Conservation (phyloP, 2,797 vertebrate species). For the Sylvia borin region DNA sequence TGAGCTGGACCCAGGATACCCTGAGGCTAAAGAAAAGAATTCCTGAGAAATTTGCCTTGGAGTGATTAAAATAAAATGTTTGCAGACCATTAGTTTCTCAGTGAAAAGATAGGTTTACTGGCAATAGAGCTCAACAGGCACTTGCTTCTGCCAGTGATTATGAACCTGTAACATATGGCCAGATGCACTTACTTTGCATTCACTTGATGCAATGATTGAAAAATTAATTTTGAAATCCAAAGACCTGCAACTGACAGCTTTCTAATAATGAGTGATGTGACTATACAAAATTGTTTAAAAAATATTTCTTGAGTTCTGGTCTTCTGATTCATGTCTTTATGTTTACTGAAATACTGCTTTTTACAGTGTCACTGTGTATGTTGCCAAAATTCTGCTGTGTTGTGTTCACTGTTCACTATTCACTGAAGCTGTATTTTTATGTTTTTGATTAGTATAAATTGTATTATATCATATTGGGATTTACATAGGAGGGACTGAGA, state of each 20-base stretch:
- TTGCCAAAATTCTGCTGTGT: background rate
- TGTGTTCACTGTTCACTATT: background rate
- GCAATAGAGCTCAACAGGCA: background rate
- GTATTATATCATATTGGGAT: background rate
- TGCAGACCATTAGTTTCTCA: background rate
- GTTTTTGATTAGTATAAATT: background rate
- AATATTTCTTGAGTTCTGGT: background rate
- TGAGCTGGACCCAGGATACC: background rate
- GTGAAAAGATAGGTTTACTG: background rate
- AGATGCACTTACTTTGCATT: background rate
- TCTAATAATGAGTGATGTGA: background rate
- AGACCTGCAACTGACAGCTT: background rate
- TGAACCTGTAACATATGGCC: background rate
- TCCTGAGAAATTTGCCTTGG: background rate
- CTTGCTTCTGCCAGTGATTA: background rate
- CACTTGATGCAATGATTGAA: background rate
- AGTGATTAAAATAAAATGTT: background rate
- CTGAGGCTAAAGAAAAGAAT: background rate
- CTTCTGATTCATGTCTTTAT: background rate
- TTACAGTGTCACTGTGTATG: background rate
- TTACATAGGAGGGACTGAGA: background rate
- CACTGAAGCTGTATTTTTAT: background rate
- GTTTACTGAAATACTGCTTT: background rate
- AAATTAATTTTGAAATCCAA: conserved; percentile 11
- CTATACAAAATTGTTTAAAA: background rate